Evolutionary conservation across 1,140 invertebrate species (phyloP).

Genomic region (Megalonaias nervosa): DNA sequence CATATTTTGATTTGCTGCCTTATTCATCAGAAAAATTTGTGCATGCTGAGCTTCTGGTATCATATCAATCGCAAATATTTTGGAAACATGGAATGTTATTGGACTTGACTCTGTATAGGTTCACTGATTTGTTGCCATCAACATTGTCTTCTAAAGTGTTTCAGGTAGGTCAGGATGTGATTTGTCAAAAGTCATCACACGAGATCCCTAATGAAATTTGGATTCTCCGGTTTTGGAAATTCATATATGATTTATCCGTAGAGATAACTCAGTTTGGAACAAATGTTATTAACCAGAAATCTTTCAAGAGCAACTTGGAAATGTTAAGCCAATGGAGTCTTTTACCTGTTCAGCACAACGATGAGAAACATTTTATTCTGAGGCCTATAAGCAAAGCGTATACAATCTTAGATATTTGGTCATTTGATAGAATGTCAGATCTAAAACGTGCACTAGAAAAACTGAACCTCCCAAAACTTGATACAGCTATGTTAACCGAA

Average conservation of each 20-base stretch:
- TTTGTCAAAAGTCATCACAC: background rate
- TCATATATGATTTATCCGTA: too few relatives aligned
- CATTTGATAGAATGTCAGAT: background rate
- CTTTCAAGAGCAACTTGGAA: background rate
- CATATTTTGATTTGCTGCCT: background rate
- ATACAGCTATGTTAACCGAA: background rate
- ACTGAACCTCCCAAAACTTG: conserved; percentile 1
- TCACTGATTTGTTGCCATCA: background rate
- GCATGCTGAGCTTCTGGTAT: background rate
- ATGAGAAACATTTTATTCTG: background rate
- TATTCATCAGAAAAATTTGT: conserved; percentile 6
- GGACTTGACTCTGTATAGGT: conserved; percentile 1
- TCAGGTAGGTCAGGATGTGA: background rate
- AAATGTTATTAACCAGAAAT: background rate
- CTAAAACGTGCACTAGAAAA: background rate
- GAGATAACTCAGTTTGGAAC: background rate
- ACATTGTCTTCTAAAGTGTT: background rate
- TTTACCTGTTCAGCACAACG: background rate
- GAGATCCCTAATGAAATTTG: too few relatives aligned
- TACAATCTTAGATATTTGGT: background rate
- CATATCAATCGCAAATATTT: background rate
- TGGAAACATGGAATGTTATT: background rate
- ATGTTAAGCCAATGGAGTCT: conserved; percentile 5
- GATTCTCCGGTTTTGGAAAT: too few relatives aligned
- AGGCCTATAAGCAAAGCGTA: background rate